A percentile compares a stretch with the other conserved stretches of the same genome.
Conservation (phyloP, 2,888 invertebrate genomes). For the Lepidonotus clava region DNA sequence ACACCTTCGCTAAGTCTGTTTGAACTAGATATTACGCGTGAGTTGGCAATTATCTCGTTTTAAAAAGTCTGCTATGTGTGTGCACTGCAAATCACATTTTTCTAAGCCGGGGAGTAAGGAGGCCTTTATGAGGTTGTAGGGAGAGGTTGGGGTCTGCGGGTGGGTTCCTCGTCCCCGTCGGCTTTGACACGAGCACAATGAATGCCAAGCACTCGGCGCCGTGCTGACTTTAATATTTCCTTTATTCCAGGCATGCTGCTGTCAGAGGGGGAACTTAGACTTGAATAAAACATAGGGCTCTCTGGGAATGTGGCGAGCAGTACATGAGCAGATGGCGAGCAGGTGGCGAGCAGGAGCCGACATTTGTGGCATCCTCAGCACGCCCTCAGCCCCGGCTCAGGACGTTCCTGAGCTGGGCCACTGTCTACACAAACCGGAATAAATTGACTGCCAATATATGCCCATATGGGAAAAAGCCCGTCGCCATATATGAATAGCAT, state of each 20-base stretch:
- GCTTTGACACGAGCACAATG: no score
- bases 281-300: slow-evolving; percentile 17
- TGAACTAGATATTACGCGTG: no score
- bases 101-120: no score
- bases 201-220: no score
- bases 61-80: no score
- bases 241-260: slow-evolving; percentile 15
- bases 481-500: not conserved
- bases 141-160: no score
- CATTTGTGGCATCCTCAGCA: not conserved
- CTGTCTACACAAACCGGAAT: not conserved
- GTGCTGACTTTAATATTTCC: slow-evolving; percentile 22
- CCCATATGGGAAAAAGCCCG: not conserved
- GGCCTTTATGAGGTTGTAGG: no score
- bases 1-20: no score
- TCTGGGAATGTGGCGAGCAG: not conserved
- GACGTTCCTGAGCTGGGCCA: not conserved
- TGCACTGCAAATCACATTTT: no score
- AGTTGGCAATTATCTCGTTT: no score
- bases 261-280: slow-evolving; percentile 8
- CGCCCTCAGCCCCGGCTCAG: not conserved
- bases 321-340: not conserved
- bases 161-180: no score
- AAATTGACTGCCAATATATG: slow-evolving; percentile 5
- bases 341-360: not conserved